Conservation (phyloP, 2,797 vertebrate genomes). For the Ceyx erithaca region DNA sequence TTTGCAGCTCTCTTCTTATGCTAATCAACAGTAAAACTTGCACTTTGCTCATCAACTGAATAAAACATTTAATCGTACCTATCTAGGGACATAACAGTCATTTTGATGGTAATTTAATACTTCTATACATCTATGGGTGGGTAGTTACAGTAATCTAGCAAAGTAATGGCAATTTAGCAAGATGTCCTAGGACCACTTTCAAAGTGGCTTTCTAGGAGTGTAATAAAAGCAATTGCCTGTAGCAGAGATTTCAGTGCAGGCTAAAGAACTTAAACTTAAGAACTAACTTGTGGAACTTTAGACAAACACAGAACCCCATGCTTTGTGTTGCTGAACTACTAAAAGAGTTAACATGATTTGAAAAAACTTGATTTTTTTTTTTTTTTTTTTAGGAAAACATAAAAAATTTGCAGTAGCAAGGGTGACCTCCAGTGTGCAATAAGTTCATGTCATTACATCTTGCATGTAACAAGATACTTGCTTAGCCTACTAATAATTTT, state of each 20-base stretch:
- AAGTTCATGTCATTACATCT: conserved; percentile 73
- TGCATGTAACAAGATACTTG: conserved; percentile 5
- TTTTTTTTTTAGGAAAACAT: conserved; percentile 47
- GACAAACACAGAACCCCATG: background rate
- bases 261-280: background rate
- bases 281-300: background rate
- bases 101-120: background rate
- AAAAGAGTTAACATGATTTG: conserved; percentile 9
- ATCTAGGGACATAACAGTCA: background rate
- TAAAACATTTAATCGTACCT: conserved; percentile 38
- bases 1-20: background rate
- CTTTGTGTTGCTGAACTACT: conserved; percentile 2
- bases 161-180: background rate
- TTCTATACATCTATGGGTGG: background rate
- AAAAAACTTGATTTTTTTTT: background rate
- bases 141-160: background rate
- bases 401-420: conserved; percentile 77
- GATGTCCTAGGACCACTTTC: conserved; percentile 12
- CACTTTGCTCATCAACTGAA: conserved; percentile 3
- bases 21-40: conserved; percentile 23
- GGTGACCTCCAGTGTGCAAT: conserved; percentile 83
- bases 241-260: background rate
- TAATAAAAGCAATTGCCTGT: background rate
- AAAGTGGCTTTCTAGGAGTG: background rate
- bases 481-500: conserved; percentile 12